Conservation (phyloP, 2,797 vertebrate species). For the Potorous gilbertii region DNA sequence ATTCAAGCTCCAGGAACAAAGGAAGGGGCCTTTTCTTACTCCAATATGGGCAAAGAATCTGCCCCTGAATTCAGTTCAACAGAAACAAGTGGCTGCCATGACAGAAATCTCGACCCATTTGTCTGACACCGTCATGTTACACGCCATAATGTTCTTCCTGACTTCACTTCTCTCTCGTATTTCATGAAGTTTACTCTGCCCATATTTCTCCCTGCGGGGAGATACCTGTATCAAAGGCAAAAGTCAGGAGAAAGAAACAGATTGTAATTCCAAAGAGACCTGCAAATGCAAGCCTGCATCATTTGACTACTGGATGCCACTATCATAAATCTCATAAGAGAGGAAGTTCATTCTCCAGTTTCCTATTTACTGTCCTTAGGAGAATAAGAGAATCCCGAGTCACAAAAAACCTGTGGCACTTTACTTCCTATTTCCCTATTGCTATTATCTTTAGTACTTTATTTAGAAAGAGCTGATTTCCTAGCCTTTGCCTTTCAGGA, state of each 20-base stretch:
- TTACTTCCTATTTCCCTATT: slow-evolving; percentile 69
- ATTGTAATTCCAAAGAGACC: slow-evolving; percentile 43
- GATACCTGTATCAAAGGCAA: slow-evolving; percentile 1
- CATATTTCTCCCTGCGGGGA: not conserved
- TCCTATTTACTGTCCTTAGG: slow-evolving; percentile 80
- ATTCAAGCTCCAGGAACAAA: not conserved
- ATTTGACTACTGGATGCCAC: slow-evolving; percentile 70
- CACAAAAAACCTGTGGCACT: slow-evolving; percentile 42
- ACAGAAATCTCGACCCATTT: not conserved
- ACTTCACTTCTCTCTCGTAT: not conserved
- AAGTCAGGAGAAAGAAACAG: not conserved
- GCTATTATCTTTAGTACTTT: slow-evolving; percentile 78
- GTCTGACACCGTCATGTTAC: not conserved
- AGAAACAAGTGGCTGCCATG: not conserved
- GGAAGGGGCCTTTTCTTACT: not conserved
- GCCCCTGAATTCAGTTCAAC: slow-evolving; percentile 23
- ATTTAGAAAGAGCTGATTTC: slow-evolving; percentile 75
- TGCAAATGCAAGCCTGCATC: slow-evolving; percentile 46
- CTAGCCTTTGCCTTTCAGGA: slow-evolving; percentile 74
- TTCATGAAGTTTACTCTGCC: not conserved
- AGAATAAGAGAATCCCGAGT: slow-evolving; percentile 74
- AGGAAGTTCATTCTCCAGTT: slow-evolving; percentile 80
- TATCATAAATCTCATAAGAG: slow-evolving; percentile 73
- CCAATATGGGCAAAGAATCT: slow-evolving; percentile 7
- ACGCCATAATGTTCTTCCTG: not conserved